Base-by-base conservation (phyloP, 2,888 invertebrate genomes). In the Drosophila ustulata region DNA sequence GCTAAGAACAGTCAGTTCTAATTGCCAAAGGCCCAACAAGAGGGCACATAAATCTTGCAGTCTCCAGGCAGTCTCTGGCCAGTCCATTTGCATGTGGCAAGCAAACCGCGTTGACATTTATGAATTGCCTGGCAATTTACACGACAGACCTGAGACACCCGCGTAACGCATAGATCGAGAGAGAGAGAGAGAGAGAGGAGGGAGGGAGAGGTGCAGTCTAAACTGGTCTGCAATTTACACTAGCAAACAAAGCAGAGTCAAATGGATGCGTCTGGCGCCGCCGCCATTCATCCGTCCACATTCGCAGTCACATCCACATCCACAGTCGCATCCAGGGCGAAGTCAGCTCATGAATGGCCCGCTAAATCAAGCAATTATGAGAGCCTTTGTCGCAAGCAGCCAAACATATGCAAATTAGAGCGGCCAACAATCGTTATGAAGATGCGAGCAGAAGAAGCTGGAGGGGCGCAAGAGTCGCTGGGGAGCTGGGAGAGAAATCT, bases 321-420 rank as follows among this genome's bases (percentile, higher is more conserved):
- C 18, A 18, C 18, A n/a, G n/a, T 4, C 6, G 28, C 41, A 37
- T 41, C 47, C 47, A 45, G 37, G 59, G 52, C 59, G 18, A 41
- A 13, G 57, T 58, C n/a, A n/a, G 51, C 28, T 45, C 76, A 82
- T 90, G 90, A 90, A 90, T 90, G 90, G 91, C 80, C 75, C 78
- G 82, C 88, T 90, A 91, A 90, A 90, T 91, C 90, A 91, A 91
- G 91, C 91, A 90, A 90, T 90, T 90, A 90, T 90, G 90, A 90
- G 88, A 71, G 90, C 90, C 90, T 91, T 90, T 90, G 90, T 90
- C 86, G 88, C 83, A 75, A 45, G 65, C 50, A 66, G 75, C 78
- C 75, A 84, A 89, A 78, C 88, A 79, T 89, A 84, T 89, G 83
- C 83, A 89, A 84, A 89, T 89, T 73, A 78, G 71, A 66, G 75